These are phyloP conservation scores for Tyto alba DNA, from an alignment of 2,113 vertebrate species.

Conservation along the genomic window DNA sequence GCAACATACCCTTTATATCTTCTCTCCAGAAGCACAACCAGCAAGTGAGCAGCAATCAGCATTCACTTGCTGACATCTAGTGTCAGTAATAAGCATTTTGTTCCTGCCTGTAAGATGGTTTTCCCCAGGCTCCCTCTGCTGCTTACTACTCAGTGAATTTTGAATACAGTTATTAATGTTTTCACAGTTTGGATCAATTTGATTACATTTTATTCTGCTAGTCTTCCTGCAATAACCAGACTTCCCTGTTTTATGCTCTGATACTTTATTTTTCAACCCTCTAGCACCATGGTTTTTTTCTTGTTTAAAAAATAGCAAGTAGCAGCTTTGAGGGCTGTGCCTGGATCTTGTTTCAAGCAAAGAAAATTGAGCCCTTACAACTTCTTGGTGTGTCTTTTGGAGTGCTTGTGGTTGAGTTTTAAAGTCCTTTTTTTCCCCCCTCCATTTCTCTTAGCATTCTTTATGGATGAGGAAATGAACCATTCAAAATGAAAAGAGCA, in stretches of 20 bases:
- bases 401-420: neutral
- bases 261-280: neutral
- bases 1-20: accelerated
- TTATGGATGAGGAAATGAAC: neutral
- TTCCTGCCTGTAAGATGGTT: neutral
- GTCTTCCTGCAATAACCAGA: neutral
- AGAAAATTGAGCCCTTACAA: neutral
- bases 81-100: neutral
- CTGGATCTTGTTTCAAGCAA: neutral
- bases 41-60: neutral
- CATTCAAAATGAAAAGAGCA: accelerated
- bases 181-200: neutral
- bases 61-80: constrained; percentile 69
- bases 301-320: neutral
- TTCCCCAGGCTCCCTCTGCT: neutral
- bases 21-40: neutral
- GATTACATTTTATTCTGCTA: neutral
- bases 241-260: neutral
- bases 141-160: neutral
- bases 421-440: neutral
- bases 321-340: neutral
- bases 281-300: neutral
- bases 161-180: neutral
- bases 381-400: neutral
- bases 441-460: neutral